A percentile compares a stretch with the other conserved stretches of the same genome.
These are phyloP conservation scores for Drosophila busckii DNA, from an alignment of 1,140 invertebrate species.

Conservation along the genomic window DNA sequence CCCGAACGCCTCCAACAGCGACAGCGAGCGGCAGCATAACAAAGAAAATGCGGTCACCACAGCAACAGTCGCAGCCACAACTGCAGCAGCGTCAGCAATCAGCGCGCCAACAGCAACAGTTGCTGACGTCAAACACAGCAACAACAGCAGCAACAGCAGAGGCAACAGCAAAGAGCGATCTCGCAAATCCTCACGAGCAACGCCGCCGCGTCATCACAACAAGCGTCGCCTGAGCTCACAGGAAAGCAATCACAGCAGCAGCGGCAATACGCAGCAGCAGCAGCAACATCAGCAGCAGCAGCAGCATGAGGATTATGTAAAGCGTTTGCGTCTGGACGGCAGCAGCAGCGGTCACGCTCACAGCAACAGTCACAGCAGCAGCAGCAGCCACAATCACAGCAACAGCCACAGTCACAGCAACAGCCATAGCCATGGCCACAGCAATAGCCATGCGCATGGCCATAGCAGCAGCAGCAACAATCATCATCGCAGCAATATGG, in stretches of 20 bases:
- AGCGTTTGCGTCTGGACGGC: constrained; percentile 83
- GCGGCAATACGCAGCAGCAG: constrained; percentile 5
- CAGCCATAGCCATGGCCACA: constrained; percentile 49
- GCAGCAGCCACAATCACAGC: constrained; percentile 81
- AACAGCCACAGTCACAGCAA: constrained; percentile 7
- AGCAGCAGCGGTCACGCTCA: constrained; percentile 46
- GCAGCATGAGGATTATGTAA: constrained; percentile 82
- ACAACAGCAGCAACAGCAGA: neutral
- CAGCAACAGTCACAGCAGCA: constrained; percentile 79
- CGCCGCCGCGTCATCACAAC: constrained; percentile 83
- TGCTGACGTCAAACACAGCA: constrained; percentile 4
- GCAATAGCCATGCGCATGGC: constrained; percentile 82
- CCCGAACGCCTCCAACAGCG: too few species aligned
- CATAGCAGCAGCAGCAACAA: constrained; percentile 13
- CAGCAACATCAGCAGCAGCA: constrained; percentile 18
- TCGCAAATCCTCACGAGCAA: constrained; percentile 78
- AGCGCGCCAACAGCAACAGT: neutral
- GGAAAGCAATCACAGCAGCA: constrained; percentile 82
- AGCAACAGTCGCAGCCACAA: constrained; percentile 15
- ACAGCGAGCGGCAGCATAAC: constrained; percentile 60
- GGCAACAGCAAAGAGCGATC: constrained; percentile 46
- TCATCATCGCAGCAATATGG: constrained; percentile 65
- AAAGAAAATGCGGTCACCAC: constrained; percentile 64
- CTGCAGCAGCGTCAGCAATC: constrained; percentile 2
- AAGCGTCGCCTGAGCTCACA: constrained; percentile 89